Evolutionary conservation across 2,797 vertebrate species (phyloP).

Genomic region (Lagorchestes hirsutus): DNA sequence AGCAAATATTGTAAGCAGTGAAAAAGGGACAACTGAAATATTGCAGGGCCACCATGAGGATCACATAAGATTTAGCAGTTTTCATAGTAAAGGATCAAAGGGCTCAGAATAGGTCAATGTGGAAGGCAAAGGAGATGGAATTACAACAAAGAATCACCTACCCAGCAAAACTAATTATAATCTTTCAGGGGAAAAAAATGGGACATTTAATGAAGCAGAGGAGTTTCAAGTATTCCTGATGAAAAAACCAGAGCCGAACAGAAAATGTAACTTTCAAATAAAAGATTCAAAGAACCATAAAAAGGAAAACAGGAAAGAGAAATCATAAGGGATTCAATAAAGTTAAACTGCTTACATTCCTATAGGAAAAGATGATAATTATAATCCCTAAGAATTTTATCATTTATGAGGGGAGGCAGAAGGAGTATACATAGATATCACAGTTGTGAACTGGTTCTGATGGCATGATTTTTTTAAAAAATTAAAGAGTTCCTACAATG

Average conservation of each 20-base stretch:
- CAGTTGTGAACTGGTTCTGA: background rate
- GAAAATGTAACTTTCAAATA: background rate
- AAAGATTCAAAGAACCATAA: background rate
- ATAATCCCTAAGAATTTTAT: background rate
- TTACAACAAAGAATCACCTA: background rate
- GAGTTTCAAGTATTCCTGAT: background rate
- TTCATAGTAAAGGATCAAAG: background rate
- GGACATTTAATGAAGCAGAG: background rate
- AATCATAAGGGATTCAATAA: background rate
- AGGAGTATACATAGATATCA: background rate
- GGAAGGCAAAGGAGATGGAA: background rate
- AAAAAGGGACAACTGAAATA: background rate
- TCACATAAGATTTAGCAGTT: background rate
- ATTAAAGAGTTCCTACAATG: background rate
- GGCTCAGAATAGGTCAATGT: background rate
- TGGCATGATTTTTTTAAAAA: background rate
- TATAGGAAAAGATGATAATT: background rate
- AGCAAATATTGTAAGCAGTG: background rate
- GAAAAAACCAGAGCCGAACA: background rate
- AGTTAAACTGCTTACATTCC: background rate
- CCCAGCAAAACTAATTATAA: background rate
- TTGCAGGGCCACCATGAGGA: background rate
- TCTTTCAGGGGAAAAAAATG: too few relatives aligned
- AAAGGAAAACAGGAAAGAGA: background rate
- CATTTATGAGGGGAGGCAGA: background rate